A percentile compares a stretch with the other conserved stretches of the same genome.
Evolutionary conservation across 2,888 invertebrate genomes (phyloP).

Genomic region (Theretra japonica): DNA sequence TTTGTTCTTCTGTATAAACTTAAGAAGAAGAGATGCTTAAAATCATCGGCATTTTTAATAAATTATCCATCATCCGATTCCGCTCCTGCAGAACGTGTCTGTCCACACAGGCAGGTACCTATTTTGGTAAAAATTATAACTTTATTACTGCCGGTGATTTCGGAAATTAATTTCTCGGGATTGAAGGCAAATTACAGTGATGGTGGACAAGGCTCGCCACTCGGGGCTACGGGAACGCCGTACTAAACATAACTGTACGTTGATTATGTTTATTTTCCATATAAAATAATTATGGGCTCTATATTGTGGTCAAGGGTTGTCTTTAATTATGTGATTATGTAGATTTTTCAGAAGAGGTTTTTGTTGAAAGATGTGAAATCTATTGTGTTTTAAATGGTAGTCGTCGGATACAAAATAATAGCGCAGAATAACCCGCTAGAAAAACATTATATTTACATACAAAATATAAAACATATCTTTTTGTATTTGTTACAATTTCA

Average conservation of each 20-base stretch:
- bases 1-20: not conserved
- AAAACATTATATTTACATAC: too few relatives aligned
- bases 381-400: too few relatives aligned
- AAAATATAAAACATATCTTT: too few relatives aligned
- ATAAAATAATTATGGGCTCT: constrained; percentile 35
- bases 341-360: not conserved
- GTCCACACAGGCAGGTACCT: constrained; percentile 65
- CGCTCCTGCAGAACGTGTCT: constrained; percentile 60
- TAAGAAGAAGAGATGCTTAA: not conserved
- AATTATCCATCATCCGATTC: constrained; percentile 41
- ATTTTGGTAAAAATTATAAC: constrained; percentile 80
- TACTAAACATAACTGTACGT: constrained; percentile 40
- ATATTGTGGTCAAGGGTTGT: not conserved
- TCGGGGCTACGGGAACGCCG: constrained; percentile 26
- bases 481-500: too few relatives aligned
- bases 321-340: not conserved
- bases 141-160: constrained; percentile 81
- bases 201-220: constrained; percentile 37
- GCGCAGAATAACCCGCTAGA: too few relatives aligned
- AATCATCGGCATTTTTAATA: constrained; percentile 9
- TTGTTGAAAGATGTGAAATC: too few relatives aligned
- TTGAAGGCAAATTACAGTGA: constrained; percentile 75
- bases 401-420: too few relatives aligned
- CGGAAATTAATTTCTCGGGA: constrained; percentile 81
- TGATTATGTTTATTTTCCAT: constrained; percentile 28